Conservation (phyloP, 2,888 invertebrate species). For the Phaonia tiefii region DNA sequence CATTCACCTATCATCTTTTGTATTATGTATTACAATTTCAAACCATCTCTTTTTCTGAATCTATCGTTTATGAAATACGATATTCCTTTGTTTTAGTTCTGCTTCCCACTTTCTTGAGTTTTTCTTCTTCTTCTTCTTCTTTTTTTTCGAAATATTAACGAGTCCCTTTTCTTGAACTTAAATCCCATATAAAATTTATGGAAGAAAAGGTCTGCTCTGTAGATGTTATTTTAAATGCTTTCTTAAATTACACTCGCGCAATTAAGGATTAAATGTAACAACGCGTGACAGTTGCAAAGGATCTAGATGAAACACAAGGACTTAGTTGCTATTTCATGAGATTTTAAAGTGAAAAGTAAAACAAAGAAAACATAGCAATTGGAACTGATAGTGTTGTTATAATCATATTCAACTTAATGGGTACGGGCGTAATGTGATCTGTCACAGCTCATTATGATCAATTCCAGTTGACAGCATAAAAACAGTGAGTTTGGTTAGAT, state of each 20-base stretch:
- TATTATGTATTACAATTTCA: too few relatives aligned
- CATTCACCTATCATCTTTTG: too few relatives aligned
- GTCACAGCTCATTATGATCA: background rate
- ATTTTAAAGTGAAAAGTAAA: background rate
- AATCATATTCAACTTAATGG: background rate
- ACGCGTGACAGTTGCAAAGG: constrained; percentile 5
- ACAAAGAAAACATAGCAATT: background rate
- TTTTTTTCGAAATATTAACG: too few relatives aligned
- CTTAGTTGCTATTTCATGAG: too few relatives aligned
- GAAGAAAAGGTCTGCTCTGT: too few relatives aligned
- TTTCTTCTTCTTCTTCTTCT: too few relatives aligned
- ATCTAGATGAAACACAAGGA: constrained; percentile 1
- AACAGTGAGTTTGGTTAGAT: background rate
- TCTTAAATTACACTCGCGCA: constrained; percentile 37
- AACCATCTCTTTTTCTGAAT: too few relatives aligned
- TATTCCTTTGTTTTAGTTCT: too few relatives aligned
- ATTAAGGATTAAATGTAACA: constrained; percentile 47
- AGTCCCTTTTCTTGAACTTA: background rate
- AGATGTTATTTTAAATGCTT: too few relatives aligned
- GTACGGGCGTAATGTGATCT: background rate
- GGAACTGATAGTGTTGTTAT: background rate
- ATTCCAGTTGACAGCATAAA: background rate
- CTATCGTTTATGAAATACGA: too few relatives aligned
- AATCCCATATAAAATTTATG: background rate
- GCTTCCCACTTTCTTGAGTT: too few relatives aligned